A percentile compares a stretch with the other conserved stretches of the same genome.
Evolutionary conservation across 2,113 vertebrate genomes (phyloP).

Genomic region (Candoia aspera): DNA sequence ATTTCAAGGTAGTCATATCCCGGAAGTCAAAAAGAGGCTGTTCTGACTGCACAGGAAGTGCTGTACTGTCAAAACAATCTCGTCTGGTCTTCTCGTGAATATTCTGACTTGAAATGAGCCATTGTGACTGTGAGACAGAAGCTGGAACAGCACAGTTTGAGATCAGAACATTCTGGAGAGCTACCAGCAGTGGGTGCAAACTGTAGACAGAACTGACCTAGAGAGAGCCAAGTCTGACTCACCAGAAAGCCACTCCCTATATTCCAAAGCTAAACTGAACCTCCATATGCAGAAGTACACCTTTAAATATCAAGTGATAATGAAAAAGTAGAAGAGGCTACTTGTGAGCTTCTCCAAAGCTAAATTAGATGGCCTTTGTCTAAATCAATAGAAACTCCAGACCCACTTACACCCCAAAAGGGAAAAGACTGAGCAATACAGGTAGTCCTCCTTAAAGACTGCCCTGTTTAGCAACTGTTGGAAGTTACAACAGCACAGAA

Average conservation of each 20-base stretch:
- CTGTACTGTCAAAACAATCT: not conserved
- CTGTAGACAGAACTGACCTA: not conserved
- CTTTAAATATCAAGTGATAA: not conserved
- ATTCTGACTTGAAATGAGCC: not conserved
- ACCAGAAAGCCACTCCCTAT: not conserved
- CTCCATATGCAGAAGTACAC: not conserved
- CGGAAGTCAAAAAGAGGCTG: not conserved
- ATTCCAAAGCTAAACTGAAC: not conserved
- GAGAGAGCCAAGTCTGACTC: not conserved
- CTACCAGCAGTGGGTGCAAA: not conserved
- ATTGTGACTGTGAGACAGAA: not conserved
- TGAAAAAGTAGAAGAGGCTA: not conserved
- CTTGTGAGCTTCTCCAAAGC: not conserved
- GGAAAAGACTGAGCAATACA: too few species aligned
- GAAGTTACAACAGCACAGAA: too few species aligned
- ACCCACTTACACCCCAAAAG: not conserved
- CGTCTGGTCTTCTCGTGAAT: not conserved
- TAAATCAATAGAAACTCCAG: not conserved
- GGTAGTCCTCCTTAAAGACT: too few species aligned
- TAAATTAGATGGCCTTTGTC: not conserved
- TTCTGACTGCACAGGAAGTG: not conserved
- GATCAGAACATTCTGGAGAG: not conserved
- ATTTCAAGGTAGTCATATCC: not conserved
- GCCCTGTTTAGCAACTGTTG: too few species aligned
- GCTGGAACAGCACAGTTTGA: not conserved